Evolutionary conservation across 2,797 vertebrate species (phyloP).

Genomic region (Fistularia tabacaria): DNA sequence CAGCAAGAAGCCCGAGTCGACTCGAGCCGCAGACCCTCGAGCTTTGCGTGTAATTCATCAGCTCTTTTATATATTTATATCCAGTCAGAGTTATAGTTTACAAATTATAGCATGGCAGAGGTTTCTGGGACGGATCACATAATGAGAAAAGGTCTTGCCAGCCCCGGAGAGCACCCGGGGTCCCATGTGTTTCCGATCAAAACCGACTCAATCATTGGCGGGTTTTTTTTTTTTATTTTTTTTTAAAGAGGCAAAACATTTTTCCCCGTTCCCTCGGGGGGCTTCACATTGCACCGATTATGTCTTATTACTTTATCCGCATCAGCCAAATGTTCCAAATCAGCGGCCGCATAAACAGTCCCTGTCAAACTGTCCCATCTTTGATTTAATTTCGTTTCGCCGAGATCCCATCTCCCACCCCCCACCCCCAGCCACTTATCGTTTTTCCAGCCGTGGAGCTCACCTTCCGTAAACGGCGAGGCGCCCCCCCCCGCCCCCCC

Average conservation of each 20-base stretch:
- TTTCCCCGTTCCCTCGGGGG: constrained; percentile 51
- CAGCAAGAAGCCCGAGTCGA: too few relatives aligned
- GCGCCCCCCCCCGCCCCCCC: too few relatives aligned
- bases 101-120: constrained; percentile 3
- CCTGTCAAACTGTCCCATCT: constrained; percentile 2
- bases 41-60: too few relatives aligned
- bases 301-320: constrained; percentile 27
- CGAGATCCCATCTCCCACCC: neutral
- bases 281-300: constrained; percentile 48
- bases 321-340: constrained; percentile 34
- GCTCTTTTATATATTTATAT: neutral
- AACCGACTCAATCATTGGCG: constrained; percentile 22
- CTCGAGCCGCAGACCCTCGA: too few relatives aligned
- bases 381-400: neutral
- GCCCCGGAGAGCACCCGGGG: constrained; percentile 9
- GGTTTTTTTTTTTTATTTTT: constrained; percentile 7
- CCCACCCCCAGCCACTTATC: constrained; percentile 5
- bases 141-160: constrained; percentile 16
- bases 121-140: constrained; percentile 2
- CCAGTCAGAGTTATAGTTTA: neutral
- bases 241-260: constrained; percentile 29
- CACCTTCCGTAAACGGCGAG: constrained; percentile 4
- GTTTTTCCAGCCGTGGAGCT: constrained; percentile 10
- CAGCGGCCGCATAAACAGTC: constrained; percentile 21
- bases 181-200: constrained; percentile 55